Conservation (phyloP, 2,113 vertebrate genomes). For the Thunnus maccoyii region DNA sequence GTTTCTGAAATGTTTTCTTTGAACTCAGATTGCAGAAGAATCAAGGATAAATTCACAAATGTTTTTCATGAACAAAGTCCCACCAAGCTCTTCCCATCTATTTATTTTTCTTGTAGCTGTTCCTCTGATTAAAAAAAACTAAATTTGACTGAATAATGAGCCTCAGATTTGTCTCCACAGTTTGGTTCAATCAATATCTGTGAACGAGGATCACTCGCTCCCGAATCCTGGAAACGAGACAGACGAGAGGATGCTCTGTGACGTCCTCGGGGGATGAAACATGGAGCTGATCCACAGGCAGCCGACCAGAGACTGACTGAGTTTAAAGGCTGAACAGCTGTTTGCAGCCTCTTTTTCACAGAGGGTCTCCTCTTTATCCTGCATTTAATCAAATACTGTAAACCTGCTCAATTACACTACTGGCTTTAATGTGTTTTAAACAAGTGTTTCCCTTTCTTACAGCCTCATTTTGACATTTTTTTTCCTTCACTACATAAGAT, state of each 20-base stretch:
- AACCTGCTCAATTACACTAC: background rate
- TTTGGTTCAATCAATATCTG: constrained; percentile 14
- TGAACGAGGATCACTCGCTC: constrained; percentile 13
- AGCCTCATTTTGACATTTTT: background rate
- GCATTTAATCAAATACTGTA: constrained; percentile 19
- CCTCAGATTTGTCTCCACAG: background rate
- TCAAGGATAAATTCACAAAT: background rate
- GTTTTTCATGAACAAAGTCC: background rate
- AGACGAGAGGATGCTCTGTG: constrained; percentile 21
- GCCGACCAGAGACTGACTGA: background rate
- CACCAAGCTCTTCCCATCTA: background rate
- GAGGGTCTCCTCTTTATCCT: constrained; percentile 12
- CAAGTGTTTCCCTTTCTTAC: background rate
- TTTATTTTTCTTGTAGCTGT: background rate
- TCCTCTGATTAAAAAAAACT: background rate
- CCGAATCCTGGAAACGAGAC: background rate
- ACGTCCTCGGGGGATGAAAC: constrained; percentile 9
- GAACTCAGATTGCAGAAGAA: background rate
- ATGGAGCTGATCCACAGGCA: constrained; percentile 48
- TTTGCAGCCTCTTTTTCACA: constrained; percentile 21
- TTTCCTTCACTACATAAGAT: background rate
- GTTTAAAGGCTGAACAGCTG: constrained; percentile 54
- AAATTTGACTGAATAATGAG: background rate
- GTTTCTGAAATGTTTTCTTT: background rate
- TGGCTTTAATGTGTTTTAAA: constrained; percentile 1